These are phyloP conservation scores for Gavialis gangeticus DNA, from an alignment of 2,113 vertebrate species.

Conservation along the genomic window DNA sequence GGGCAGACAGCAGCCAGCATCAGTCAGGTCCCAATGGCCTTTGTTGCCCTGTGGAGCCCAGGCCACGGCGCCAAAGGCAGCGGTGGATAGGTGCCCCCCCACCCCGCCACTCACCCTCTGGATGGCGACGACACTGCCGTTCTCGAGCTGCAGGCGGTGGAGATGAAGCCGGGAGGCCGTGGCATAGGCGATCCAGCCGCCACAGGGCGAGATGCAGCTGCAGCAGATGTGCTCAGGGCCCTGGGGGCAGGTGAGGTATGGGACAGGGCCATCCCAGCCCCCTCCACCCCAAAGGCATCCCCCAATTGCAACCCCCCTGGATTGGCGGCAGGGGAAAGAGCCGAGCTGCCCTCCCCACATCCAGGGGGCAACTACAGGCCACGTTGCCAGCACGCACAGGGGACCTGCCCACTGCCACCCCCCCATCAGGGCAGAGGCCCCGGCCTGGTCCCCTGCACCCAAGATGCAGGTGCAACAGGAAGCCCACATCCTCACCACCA, in stretches of 20 bases:
- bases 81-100: too few relatives aligned
- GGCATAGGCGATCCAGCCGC: conserved; percentile 90
- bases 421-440: background rate
- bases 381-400: too few relatives aligned
- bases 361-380: too few relatives aligned
- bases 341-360: background rate
- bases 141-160: conserved; percentile 79
- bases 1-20: background rate
- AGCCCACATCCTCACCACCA: background rate
- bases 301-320: background rate
- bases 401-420: too few relatives aligned
- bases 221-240: conserved; percentile 91
- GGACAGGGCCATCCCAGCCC: rapidly evolving
- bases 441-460: background rate
- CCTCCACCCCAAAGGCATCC: background rate
- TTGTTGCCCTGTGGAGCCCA: too few relatives aligned
- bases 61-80: too few relatives aligned
- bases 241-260: conserved; percentile 52
- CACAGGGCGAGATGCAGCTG: conserved; percentile 90
- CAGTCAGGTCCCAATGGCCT: too few relatives aligned
- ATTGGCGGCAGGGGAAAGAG: background rate
- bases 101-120: conserved; percentile 80
- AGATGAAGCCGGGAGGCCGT: conserved; percentile 86
- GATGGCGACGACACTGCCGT: conserved; percentile 82
- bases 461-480: background rate